Evolutionary conservation across 1,140 invertebrate genomes (phyloP).

Genomic region (Penaeus chinensis): DNA sequence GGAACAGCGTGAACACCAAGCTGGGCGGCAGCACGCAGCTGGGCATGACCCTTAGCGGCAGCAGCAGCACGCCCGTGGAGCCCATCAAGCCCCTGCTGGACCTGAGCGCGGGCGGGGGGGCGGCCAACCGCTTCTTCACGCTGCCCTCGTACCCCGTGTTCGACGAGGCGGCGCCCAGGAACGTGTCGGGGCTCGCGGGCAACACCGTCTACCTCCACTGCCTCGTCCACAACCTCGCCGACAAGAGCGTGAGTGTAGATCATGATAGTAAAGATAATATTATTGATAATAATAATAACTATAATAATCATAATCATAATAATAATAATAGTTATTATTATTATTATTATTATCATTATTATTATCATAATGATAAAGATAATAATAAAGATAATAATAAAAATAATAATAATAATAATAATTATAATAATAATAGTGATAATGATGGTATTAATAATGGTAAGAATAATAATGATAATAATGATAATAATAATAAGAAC

Average conservation of each 20-base stretch:
- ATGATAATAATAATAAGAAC: no score
- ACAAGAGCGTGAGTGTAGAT: background rate
- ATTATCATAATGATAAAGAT: no score
- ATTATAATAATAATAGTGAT: no score
- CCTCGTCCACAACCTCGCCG: background rate
- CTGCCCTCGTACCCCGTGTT: background rate
- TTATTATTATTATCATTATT: no score
- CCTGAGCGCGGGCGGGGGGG: background rate
- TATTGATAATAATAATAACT: no score
- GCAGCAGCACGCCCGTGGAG: constrained; percentile 8
- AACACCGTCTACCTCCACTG: constrained; percentile 4
- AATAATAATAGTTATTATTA: no score
- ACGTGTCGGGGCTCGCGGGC: background rate
- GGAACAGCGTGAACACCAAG: background rate
- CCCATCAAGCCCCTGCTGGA: constrained; percentile 8
- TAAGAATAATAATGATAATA: no score
- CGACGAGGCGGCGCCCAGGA: background rate
- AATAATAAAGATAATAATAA: no score
- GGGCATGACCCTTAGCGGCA: background rate
- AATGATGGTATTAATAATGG: no score
- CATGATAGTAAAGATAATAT: no score
- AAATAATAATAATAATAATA: no score
- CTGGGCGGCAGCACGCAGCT: background rate
- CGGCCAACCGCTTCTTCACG: background rate
- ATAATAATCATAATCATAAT: no score